Evolutionary conservation across 2,113 vertebrate species (phyloP).

Genomic region (Callorhinus ursinus): DNA sequence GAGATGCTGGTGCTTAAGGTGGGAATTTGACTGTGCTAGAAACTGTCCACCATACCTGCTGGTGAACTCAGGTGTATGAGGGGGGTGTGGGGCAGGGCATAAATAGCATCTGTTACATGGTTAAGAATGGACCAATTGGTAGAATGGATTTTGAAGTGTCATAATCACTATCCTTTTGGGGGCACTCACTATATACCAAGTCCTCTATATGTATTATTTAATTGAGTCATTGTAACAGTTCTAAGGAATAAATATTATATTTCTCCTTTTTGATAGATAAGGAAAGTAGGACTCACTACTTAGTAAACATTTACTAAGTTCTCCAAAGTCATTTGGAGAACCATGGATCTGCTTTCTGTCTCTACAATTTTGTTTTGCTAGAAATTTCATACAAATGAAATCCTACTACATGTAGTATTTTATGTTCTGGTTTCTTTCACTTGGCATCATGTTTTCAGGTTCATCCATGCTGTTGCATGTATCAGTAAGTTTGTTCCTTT

Average conservation of each 20-base stretch:
- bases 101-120: background rate
- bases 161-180: background rate
- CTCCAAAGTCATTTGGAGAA: background rate
- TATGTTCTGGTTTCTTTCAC: background rate
- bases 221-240: background rate
- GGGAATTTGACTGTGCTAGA: background rate
- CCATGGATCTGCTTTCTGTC: background rate
- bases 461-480: background rate
- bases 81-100: background rate
- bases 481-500: background rate
- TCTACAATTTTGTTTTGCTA: background rate
- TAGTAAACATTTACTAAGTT: background rate
- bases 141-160: background rate
- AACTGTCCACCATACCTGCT: background rate
- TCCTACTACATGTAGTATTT: background rate
- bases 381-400: background rate
- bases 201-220: background rate
- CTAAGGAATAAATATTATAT: background rate
- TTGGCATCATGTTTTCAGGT: background rate
- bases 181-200: background rate
- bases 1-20: background rate
- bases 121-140: background rate
- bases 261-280: background rate
- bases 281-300: background rate
- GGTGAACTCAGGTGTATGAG: background rate